phyloP scores from a whole-genome alignment of 64 coral and sea anemone genomes.

The Astreopora myriophthalma region DNA sequence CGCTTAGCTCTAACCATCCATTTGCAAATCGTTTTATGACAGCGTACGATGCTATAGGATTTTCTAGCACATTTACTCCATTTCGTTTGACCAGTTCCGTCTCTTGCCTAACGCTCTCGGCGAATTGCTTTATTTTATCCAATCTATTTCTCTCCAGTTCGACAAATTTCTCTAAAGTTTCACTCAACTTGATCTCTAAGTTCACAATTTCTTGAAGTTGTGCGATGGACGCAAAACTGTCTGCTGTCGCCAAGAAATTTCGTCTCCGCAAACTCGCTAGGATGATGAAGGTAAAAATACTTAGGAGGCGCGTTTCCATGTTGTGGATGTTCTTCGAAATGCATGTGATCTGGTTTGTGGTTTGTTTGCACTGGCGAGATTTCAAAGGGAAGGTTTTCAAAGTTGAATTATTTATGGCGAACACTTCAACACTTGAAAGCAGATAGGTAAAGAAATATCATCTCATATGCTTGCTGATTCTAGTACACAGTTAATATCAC shows the following conservation, averaged over 20 bases:
- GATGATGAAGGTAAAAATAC: neutral
- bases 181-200: constrained; percentile 62
- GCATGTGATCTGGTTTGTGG: neutral
- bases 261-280: neutral
- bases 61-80: constrained; percentile 12
- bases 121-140: constrained; percentile 54
- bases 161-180: constrained; percentile 65
- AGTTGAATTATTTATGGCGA: constrained; percentile 8
- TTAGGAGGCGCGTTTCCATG: neutral
- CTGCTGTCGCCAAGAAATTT: neutral
- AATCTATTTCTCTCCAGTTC: constrained; percentile 29
- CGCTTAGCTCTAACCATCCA: constrained; percentile 46
- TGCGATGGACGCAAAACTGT: constrained; percentile 63
- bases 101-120: constrained; percentile 43
- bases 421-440: neutral
- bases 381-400: neutral
- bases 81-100: constrained; percentile 19
- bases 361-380: neutral
- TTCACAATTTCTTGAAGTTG: constrained; percentile 72
- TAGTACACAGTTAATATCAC: neutral
- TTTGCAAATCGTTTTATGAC: constrained; percentile 49
- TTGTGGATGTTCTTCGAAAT: neutral
- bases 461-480: neutral
- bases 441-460: neutral
- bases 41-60: constrained; percentile 14